These are phyloP conservation scores for Cancer borealis DNA, from an alignment of 2,888 invertebrate species.

Conservation along the genomic window DNA sequence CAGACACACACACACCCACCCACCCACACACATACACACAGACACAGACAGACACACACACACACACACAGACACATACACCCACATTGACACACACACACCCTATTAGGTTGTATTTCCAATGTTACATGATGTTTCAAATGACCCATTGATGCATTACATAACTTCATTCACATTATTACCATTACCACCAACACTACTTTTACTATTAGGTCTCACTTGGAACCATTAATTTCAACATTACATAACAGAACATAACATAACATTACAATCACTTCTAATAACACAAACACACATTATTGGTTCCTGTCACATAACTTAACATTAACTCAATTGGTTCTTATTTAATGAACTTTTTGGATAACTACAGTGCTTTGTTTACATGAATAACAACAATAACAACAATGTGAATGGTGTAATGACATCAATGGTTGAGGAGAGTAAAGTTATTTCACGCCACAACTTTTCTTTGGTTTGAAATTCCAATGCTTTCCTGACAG, in stretches of 20 bases:
- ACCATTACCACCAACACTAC: too few relatives aligned
- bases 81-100: background rate
- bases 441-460: conserved; percentile 24
- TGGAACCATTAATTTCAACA: too few relatives aligned
- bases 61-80: background rate
- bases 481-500: background rate
- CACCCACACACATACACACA: background rate
- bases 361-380: too few relatives aligned
- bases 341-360: too few relatives aligned
- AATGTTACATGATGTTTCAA: background rate
- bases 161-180: background rate
- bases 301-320: too few relatives aligned
- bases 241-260: too few relatives aligned
- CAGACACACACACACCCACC: background rate
- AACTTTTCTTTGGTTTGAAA: background rate
- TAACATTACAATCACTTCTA: background rate
- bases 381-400: background rate
- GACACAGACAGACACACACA: too few relatives aligned
- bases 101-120: background rate
- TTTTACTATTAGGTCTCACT: too few relatives aligned
- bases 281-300: background rate
- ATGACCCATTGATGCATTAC: background rate
- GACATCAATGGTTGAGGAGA: background rate
- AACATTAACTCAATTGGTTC: too few relatives aligned
- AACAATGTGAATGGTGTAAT: background rate